These are phyloP conservation scores for Leptoclinus maculatus DNA, from an alignment of 2,797 vertebrate genomes.

Conservation along the genomic window DNA sequence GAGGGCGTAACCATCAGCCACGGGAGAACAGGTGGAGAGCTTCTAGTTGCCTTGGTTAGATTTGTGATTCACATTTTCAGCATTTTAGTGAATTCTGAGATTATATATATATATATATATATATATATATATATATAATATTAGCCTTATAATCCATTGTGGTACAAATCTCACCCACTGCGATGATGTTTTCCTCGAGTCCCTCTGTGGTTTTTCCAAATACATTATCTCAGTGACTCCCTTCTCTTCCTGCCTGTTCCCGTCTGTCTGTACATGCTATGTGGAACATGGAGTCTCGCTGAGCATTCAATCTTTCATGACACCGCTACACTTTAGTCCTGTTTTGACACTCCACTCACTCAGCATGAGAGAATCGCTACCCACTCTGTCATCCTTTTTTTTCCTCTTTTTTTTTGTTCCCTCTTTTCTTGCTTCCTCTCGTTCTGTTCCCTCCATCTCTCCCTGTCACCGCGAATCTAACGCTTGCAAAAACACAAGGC, in stretches of 20 bases:
- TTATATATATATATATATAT: no score
- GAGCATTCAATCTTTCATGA: conserved; percentile 75
- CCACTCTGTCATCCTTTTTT: conserved; percentile 60
- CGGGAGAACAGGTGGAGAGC: conserved; percentile 61
- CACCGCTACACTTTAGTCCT: conserved; percentile 64
- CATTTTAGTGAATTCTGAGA: conserved; percentile 56
- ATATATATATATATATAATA: no score
- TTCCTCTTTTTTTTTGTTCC: conserved; percentile 53
- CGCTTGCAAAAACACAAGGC: conserved; percentile 60
- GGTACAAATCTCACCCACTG: conserved; percentile 49
- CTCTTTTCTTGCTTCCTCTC: conserved; percentile 46
- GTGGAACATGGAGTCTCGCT: conserved; percentile 67
- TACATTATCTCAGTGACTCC: conserved; percentile 52
- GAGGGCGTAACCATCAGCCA: conserved; percentile 64
- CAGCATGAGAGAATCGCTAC: conserved; percentile 71
- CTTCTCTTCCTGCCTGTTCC: conserved; percentile 41
- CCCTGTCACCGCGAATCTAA: conserved; percentile 64
- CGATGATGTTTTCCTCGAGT: conserved; percentile 43
- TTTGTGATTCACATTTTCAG: conserved; percentile 53
- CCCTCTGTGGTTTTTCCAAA: conserved; percentile 31
- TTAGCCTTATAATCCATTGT: conserved; percentile 63
- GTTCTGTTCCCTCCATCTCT: conserved; percentile 45
- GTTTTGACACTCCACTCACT: conserved; percentile 72
- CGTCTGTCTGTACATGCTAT: conserved; percentile 58
- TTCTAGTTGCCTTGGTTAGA: conserved; percentile 42